Base-by-base conservation (phyloP, 1,140 invertebrate genomes). In the Bursaphelenchus mucronatus region DNA sequence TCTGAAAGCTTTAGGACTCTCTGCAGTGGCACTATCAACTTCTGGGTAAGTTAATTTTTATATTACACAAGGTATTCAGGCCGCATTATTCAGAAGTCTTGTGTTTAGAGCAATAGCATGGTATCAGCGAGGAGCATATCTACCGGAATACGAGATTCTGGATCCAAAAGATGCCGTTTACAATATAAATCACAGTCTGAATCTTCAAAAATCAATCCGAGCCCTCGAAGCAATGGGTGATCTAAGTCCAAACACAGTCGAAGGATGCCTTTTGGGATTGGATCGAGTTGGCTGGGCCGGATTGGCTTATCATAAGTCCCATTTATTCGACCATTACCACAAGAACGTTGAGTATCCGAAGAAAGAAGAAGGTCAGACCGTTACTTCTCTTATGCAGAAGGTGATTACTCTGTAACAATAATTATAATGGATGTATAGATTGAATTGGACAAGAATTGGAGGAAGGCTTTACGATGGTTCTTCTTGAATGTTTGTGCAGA, bases 401-500 rank as follows among this genome's bases (percentile, higher is more conserved):
- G 30, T 30, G 30, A 30, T 30, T 30, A 30, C 30, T 50, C 15
- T 61, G 50, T 55, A 61, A 6, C 15, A 63, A 61, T 61, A 49
- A 1, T 63, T n/a, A 61, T 15, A 63, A 17, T 61, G 15, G 15
- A 30, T 61, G 13, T 61, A 55, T 61, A 70, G 43, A 21, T 67
- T 10, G 17, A 69, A 39, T 17, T 69, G 3, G 67, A 69, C 41
- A 40, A 17, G 15, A 19, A 68, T 19, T 69, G 67, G 67, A 15
- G 40, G n/a, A 11, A 21, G 13, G 67, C 67, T 13, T 45, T 73
- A 15, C 41, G 59, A 41, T 69, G 64, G 56, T 72, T 53, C 40
- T 66, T 44, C 8, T 15, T 47, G 8, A 71, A 75, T 17, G n/a
- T 71, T n/a, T 71, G 73, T 68, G 52, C 30, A 1, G 70, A 71